Percentiles rank a stretch among this genome's conserved stretches.
Evolutionary conservation across 2,797 vertebrate species (phyloP).

Genomic region (Sebastiscus albofasciatus): DNA sequence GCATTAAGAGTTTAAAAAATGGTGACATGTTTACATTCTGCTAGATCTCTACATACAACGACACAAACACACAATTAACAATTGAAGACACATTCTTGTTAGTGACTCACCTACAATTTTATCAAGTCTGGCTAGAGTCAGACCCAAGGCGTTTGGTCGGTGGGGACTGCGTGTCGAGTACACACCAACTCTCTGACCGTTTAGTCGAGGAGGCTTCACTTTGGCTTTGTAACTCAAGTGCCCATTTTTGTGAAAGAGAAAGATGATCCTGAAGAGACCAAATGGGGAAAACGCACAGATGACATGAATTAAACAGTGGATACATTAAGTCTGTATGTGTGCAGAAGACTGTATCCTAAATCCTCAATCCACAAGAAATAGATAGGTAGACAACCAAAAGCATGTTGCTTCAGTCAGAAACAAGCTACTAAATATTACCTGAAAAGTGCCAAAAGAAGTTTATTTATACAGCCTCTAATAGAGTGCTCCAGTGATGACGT

Average conservation of each 20-base stretch:
- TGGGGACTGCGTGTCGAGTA: slow-evolving; percentile 93
- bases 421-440: neutral
- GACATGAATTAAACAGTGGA: neutral
- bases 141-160: slow-evolving; percentile 89
- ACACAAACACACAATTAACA: neutral
- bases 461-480: neutral
- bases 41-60: neutral
- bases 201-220: slow-evolving; percentile 90
- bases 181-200: slow-evolving; percentile 88
- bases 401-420: neutral
- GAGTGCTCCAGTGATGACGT: no score
- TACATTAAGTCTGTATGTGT: neutral
- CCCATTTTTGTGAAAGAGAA: slow-evolving; percentile 93
- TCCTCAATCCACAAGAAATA: neutral
- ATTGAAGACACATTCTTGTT: neutral
- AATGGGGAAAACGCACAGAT: neutral
- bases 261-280: slow-evolving; percentile 85
- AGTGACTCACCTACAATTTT: slow-evolving; percentile 82
- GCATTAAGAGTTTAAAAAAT: neutral
- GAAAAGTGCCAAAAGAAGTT: neutral
- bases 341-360: neutral
- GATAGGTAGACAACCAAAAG: neutral
- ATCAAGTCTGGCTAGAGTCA: slow-evolving; percentile 89
- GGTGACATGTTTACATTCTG: neutral
- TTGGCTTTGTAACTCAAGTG: slow-evolving; percentile 89